Evolutionary conservation across 2,113 vertebrate species (phyloP).

Genomic region (Heterochromis multidens): DNA sequence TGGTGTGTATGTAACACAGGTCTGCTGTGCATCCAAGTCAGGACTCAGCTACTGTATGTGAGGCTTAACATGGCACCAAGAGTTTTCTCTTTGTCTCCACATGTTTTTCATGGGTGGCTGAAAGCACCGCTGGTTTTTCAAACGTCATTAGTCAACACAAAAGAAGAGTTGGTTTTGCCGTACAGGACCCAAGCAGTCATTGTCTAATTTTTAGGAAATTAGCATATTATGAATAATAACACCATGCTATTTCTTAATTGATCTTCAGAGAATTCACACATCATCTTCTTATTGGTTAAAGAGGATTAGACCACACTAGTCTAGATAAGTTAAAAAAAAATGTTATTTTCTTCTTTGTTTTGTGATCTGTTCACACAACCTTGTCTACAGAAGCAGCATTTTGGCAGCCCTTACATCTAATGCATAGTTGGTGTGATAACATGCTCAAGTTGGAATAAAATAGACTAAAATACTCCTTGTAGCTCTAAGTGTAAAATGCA

Average conservation of each 20-base stretch:
- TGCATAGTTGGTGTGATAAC: neutral
- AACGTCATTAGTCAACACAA: neutral
- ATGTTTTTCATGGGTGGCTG: neutral
- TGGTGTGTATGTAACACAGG: neutral
- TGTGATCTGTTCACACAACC: neutral
- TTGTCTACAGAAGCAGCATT: neutral
- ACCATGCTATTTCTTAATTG: neutral
- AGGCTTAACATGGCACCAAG: neutral
- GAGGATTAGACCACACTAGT: neutral
- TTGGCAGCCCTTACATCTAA: neutral
- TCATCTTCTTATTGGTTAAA: neutral
- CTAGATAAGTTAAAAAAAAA: neutral
- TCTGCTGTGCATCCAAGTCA: neutral
- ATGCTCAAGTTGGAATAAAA: neutral
- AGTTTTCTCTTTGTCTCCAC: neutral
- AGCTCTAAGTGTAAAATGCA: neutral
- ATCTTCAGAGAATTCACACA: neutral
- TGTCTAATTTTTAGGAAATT: neutral
- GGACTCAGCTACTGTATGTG: neutral
- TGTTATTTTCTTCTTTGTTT: neutral
- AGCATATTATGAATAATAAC: neutral
- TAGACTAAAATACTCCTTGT: neutral
- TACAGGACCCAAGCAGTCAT: neutral
- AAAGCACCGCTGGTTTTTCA: neutral
- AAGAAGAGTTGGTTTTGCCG: neutral